Evolutionary conservation across 2,797 vertebrate genomes (phyloP).

Genomic region (Mastacembelus armatus): DNA sequence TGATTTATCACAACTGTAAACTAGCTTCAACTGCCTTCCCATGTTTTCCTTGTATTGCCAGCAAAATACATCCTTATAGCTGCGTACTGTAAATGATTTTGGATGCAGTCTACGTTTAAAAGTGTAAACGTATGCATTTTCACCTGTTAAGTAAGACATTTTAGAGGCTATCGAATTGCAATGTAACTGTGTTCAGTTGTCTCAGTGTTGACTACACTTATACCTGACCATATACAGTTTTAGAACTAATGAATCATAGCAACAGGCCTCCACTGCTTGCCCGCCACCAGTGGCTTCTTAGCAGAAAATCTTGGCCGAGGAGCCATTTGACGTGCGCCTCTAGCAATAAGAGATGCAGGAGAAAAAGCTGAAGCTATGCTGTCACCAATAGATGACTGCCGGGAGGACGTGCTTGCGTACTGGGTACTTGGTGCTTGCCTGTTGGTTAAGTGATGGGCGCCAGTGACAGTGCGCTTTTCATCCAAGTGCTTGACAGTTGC

Average conservation of each 20-base stretch:
- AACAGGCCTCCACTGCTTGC: slow-evolving; percentile 95
- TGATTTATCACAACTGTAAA: slow-evolving; percentile 3
- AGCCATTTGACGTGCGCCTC: slow-evolving; percentile 85
- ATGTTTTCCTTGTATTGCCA: slow-evolving; percentile 9
- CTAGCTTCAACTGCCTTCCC: slow-evolving; percentile 1
- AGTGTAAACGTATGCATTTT: slow-evolving; percentile 38
- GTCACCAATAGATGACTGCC: slow-evolving; percentile 64
- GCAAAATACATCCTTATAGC: slow-evolving; percentile 26
- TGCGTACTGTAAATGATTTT: slow-evolving; percentile 25
- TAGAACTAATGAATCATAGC: slow-evolving; percentile 82
- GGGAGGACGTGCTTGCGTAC: slow-evolving; percentile 57
- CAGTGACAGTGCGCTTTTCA: slow-evolving; percentile 74
- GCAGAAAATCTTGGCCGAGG: slow-evolving; percentile 96
- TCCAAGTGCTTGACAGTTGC: slow-evolving; percentile 75
- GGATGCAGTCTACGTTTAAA: slow-evolving; percentile 26
- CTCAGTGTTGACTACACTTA: slow-evolving; percentile 33
- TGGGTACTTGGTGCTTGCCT: slow-evolving; percentile 61
- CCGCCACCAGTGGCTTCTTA: slow-evolving; percentile 88
- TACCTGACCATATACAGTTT: slow-evolving; percentile 47
- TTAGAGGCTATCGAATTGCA: slow-evolving; percentile 22
- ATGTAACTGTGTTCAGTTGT: slow-evolving; percentile 23
- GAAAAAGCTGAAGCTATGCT: slow-evolving; percentile 74
- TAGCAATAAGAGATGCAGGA: slow-evolving; percentile 79
- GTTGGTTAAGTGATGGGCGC: slow-evolving; percentile 56
- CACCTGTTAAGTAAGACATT: slow-evolving; percentile 39